Evolutionary conservation across 2,113 vertebrate genomes (phyloP).

Genomic region (Theropithecus gelada): DNA sequence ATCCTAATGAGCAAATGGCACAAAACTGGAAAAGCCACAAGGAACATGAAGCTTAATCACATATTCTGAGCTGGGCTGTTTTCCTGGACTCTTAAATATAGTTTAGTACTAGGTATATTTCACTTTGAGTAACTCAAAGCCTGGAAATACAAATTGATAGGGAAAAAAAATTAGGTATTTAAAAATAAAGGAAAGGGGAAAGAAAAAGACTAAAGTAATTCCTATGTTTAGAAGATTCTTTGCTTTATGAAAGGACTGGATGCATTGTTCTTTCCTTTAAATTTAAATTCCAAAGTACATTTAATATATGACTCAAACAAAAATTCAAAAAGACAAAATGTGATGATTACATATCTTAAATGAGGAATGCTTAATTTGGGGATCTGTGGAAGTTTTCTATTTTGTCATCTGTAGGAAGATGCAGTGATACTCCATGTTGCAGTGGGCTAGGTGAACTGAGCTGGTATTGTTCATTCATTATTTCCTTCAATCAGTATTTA

Average conservation of each 20-base stretch:
- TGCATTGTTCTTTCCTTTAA: slow-evolving; percentile 1
- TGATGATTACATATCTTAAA: not conserved
- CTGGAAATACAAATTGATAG: not conserved
- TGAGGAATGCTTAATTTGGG: not conserved
- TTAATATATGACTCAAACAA: slow-evolving; percentile 11
- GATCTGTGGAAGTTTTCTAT: not conserved
- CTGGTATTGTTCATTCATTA: not conserved
- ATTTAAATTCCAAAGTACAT: not conserved
- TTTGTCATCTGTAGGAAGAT: not conserved
- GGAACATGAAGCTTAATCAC: slow-evolving; percentile 45
- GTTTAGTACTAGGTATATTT: not conserved
- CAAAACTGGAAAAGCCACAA: slow-evolving; percentile 49
- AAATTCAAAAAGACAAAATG: slow-evolving; percentile 21
- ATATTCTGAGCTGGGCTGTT: not conserved
- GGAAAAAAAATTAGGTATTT: not conserved
- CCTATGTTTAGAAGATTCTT: not conserved
- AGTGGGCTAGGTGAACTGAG: not conserved
- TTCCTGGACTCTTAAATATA: slow-evolving; percentile 45
- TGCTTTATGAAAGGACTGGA: not conserved
- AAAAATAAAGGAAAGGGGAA: not conserved
- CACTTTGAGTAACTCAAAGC: slow-evolving; percentile 30
- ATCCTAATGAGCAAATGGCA: slow-evolving; percentile 68
- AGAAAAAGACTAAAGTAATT: not conserved
- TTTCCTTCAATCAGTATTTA: not conserved
- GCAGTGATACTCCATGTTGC: not conserved